phyloP scores from a whole-genome alignment of 2,113 vertebrate species.

The Phyllostomus discolor region DNA sequence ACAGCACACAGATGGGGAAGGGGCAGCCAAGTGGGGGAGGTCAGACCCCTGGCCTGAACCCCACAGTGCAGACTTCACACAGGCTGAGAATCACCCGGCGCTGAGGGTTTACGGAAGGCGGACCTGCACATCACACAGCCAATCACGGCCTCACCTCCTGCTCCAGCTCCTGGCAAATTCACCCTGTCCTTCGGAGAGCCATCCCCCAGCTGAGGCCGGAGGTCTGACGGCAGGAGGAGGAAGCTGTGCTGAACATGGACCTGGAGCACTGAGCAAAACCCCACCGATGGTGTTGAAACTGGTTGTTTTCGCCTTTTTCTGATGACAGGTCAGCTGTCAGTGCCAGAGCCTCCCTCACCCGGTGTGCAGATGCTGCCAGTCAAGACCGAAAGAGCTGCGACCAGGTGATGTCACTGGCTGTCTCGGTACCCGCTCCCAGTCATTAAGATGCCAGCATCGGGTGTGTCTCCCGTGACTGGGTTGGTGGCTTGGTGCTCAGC shows the following conservation, averaged over 20 bases:
- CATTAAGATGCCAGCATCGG: constrained; percentile 23
- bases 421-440: constrained; percentile 24
- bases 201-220: background rate
- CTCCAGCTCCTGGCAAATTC: background rate
- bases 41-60: background rate
- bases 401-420: background rate
- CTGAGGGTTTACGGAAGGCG: background rate
- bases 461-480: background rate
- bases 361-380: background rate
- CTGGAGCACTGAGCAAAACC: background rate
- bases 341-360: background rate
- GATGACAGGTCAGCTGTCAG: background rate
- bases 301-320: background rate
- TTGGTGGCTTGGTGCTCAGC: constrained; percentile 2
- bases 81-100: background rate
- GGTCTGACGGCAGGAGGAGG: background rate
- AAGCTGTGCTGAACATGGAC: background rate
- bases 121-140: background rate
- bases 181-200: background rate
- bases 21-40: background rate
- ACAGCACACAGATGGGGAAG: background rate
- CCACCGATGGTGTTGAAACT: background rate
- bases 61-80: background rate
- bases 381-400: background rate
- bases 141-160: background rate